A percentile compares a stretch with the other conserved stretches of the same genome.
Conservation (phyloP, 2,797 vertebrate species). For the Pipistrellus pipistrellus region DNA sequence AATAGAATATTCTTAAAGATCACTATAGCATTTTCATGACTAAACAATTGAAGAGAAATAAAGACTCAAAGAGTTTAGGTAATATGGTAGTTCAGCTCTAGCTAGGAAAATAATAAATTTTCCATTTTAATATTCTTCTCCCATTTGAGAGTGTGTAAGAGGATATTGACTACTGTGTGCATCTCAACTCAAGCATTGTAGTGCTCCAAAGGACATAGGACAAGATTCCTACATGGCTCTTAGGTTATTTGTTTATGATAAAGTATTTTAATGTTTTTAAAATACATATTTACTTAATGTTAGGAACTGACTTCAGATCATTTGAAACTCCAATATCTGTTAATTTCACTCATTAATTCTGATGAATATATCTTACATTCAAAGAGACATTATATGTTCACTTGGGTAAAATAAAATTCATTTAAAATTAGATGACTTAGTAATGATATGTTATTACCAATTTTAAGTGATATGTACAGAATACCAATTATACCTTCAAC, state of each 20-base stretch:
- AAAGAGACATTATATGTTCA: background rate
- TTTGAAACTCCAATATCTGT: background rate
- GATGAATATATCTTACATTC: background rate
- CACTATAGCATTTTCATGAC: background rate
- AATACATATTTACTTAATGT: background rate
- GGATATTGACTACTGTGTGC: background rate
- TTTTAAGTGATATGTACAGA: background rate
- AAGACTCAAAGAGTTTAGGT: background rate
- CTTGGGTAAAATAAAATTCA: conserved; percentile 1
- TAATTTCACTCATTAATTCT: background rate
- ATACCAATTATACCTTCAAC: background rate
- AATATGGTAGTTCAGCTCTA: background rate
- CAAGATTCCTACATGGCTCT: background rate
- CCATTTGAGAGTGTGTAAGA: background rate
- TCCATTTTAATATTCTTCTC: background rate
- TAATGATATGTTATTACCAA: background rate
- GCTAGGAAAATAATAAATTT: background rate
- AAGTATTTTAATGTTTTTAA: background rate
- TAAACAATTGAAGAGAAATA: background rate
- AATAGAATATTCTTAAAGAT: background rate
- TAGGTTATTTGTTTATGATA: background rate
- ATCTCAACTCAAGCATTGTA: background rate
- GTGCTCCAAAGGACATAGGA: background rate
- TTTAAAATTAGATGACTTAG: background rate
- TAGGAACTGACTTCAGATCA: background rate